Conservation (phyloP, 2,888 invertebrate species). For the Leucania comma region DNA sequence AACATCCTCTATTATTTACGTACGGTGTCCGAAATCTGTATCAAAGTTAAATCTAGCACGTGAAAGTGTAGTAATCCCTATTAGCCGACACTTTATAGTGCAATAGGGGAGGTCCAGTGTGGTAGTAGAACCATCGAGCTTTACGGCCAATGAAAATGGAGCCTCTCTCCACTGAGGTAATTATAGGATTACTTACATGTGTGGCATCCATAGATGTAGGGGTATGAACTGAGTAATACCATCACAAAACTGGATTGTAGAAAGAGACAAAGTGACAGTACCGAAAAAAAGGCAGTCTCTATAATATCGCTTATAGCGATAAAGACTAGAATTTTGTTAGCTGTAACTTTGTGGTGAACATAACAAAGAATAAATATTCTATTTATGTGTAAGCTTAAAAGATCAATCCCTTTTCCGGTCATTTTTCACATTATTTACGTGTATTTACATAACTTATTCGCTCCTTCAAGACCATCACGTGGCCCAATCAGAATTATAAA, state of each 20-base stretch:
- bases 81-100: slow-evolving; percentile 86
- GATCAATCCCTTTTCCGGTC: neutral
- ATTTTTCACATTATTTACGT: neutral
- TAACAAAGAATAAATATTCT: neutral
- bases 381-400: neutral
- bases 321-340: neutral
- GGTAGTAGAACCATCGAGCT: slow-evolving; percentile 84
- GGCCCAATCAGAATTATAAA: too few species aligned
- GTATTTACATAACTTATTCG: neutral
- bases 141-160: slow-evolving; percentile 87
- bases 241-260: neutral
- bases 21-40: slow-evolving; percentile 69
- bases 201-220: slow-evolving; percentile 55
- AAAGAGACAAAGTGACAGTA: neutral
- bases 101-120: slow-evolving; percentile 80
- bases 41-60: slow-evolving; percentile 79
- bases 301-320: neutral
- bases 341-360: neutral
- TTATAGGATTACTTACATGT: slow-evolving; percentile 86
- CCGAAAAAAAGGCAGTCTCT: neutral
- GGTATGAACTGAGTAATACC: neutral
- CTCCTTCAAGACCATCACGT: neutral
- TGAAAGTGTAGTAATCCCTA: slow-evolving; percentile 86
- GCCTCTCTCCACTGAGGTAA: slow-evolving; percentile 82
- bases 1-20: slow-evolving; percentile 53